Evolutionary conservation across 2,113 vertebrate species (phyloP), one percentile per base, ranked within the genome.

Genomic region (Tympanuchus pallidicinctus): DNA sequence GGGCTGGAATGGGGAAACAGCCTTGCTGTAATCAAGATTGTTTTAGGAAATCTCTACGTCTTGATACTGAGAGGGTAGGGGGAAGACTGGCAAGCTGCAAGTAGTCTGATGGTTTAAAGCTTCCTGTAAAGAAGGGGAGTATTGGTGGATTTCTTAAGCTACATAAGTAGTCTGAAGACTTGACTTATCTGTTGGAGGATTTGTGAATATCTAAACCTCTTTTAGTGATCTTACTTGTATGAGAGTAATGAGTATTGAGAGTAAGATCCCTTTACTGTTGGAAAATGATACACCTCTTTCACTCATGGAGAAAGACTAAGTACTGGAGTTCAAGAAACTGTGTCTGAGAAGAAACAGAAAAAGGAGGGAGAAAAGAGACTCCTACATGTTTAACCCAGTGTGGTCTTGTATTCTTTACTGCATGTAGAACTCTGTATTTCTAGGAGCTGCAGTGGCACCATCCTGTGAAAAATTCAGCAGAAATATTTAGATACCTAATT

Each of bases 371-470:
- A 69, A 40, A 25, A 8, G 20, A 56, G 70, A 34, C 25, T 45
- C 28, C 18, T 81, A 10, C 0, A 0, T 76, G 21, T n/a, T 86
- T 76, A 38, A 56, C 12, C 10, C 19, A 56, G 19, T 66, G 57
- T 17, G 36, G 6, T 66, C 84, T 16, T 54, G 3, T 57, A 4
- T 54, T 73, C 40, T 24, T 13, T 43, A 14, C 15, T 19, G 11
- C 47, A 6, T 32, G 52, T 36, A 63, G 21, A 0, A 1, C 24
- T 15, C 28, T 76, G 25, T 0, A 0, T 25, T 80, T 86, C 40
- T 16, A 70, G 43, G 21, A 59, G 7, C 42, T 74, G 25, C 12
- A 14, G 21, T 25, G 43, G 8, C 32, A 27, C 19, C 72, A 1
- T 34, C 32, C 27, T 22, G 22, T 61, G 77, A 47, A 74, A 91